Evolutionary conservation across 1,140 invertebrate species (phyloP), one percentile per base, ranked within the genome.

Genomic region (Drosophila equinoxialis): DNA sequence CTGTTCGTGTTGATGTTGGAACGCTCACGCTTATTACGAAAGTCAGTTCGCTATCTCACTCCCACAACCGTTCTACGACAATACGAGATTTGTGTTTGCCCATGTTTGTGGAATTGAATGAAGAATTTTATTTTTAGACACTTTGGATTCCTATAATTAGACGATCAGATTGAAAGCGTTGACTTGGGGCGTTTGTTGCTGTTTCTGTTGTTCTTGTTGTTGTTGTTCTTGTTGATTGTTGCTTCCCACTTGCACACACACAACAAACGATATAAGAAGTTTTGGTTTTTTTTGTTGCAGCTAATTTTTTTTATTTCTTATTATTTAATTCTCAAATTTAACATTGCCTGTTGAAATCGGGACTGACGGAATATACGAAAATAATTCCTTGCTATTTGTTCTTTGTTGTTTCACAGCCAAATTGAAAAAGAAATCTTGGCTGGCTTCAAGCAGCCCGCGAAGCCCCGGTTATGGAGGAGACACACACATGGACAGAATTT

Each of bases 341-440:
- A 62, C 41, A 11, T 17, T 39, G 20, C n/a, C 7, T 26, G 39
- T 45, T 42, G 39, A 58, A 58, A 58, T 33, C 59, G 33, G 51
- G 11, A 37, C 61, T 35, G 14, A 41, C 58, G 39, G 35, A 54
- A 41, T 33, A 17, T 41, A 37, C 17, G 13, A 45, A 45, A 6
- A 45, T 45, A 35, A 20, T 39, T 55, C 48, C 11, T 60, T 67
- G 41, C 45, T 62, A 17, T 45, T 45, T 65, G 84, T 89, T 84
- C 76, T 83, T 84, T 60, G 71, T 89, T 84, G 84, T 83, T 84
- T 87, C 84, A 89, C 84, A 87, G 84, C 84, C 84, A 75, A 87
- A 77, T 89, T 83, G 68, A 77, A 89, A 87, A 87, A 87, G 84
- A 87, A 87, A 70, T 81, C 70, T 89, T 74, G 65, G 65, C 70